Base-by-base conservation (phyloP, 1,140 invertebrate species). In the Himalopsyche phryganea region DNA sequence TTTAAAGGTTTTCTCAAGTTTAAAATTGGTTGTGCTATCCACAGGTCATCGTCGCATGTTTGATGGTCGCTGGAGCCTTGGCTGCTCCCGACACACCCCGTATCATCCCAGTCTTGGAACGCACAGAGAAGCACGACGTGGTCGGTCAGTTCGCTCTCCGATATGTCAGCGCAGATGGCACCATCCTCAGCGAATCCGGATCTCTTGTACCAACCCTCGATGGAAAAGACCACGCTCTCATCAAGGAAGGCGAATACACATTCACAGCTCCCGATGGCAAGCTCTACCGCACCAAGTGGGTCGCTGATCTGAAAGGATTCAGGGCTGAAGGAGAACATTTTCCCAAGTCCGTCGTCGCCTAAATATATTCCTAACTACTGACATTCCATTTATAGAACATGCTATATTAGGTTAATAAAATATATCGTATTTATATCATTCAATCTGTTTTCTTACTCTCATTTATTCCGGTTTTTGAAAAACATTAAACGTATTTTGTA, bases 241-340 rank as follows among this genome's bases (percentile, higher is more conserved):
- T 55, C 48, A 59, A 59, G 42, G 19, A 51, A 19, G 61, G 61
- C 14, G 40, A 50, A 23, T 58, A 41, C 56, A 40, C 44, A 28
- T 59, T 55, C 52, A 48, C 13, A 14, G 40, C 56, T 28, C 38
- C 47, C 23, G 47, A 63, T 18, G 61, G 61, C 5, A 18, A 63
- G 48, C 17, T 52, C 56, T 55, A 41, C 61, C 36, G 47, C 41
- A 51, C 48, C 57, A 55, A 28, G 17, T 63, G 55, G 47, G 44
- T 56, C 10, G 61, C 61, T 48, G 61, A 63, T 14, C 35, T 50
- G 17, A 33, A 33, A 3, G 61, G 61, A 44, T 63, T 63, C 56
- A 40, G 50, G 23, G 56, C 49, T 17, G 36, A 56, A 10, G 67
- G 72, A 17, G 69, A 66, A 7, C 70, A 72, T 63, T 62, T 75